Conservation (phyloP, 1,140 invertebrate species). For the Caerostris extrusa region DNA sequence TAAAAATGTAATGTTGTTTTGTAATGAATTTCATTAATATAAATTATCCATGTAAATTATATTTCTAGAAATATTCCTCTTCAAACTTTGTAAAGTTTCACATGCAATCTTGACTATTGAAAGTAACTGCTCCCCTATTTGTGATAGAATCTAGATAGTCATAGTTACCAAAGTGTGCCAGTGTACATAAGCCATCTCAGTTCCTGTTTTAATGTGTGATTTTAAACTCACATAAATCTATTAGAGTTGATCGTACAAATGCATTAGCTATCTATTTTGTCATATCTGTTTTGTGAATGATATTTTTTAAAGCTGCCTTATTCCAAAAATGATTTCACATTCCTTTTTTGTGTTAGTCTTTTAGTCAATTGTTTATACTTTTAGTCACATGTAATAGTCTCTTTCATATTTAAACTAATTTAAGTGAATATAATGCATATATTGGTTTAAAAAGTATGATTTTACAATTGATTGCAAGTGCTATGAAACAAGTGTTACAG, state of each 20-base stretch:
- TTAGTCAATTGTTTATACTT: background rate
- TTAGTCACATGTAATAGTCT: background rate
- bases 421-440: no score
- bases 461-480: no score
- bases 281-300: conserved; percentile 51
- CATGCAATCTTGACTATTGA: background rate
- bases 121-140: background rate
- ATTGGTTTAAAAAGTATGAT: no score
- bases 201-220: conserved; percentile 50
- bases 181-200: conserved; percentile 36
- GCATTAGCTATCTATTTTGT: conserved; percentile 56
- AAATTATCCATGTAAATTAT: no score
- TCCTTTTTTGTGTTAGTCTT: conserved; percentile 36
- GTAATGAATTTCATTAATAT: no score
- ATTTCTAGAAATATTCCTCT: background rate
- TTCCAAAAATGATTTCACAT: conserved; percentile 38
- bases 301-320: conserved; percentile 42
- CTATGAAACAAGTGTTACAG: no score
- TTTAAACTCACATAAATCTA: conserved; percentile 41
- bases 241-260: background rate
- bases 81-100: background rate
- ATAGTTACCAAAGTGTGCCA: conserved; percentile 18
- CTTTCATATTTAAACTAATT: no score
- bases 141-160: background rate
- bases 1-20: no score